Conservation (phyloP, 1,140 invertebrate species). For the Brachionus plicatilis region DNA sequence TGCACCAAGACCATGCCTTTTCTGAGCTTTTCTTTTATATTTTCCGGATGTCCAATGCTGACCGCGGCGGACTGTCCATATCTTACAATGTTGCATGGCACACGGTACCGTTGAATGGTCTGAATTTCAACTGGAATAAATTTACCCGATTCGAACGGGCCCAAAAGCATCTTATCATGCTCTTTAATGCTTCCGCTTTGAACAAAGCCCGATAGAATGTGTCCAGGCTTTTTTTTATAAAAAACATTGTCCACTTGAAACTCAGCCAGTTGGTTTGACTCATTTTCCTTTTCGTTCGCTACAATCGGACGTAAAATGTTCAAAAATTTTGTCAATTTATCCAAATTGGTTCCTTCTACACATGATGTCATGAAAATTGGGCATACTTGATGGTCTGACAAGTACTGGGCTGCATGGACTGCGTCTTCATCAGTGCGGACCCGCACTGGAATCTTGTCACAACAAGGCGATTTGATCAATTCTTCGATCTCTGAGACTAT, state of each 20-base stretch:
- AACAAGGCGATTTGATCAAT: slow-evolving; percentile 84
- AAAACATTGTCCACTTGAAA: slow-evolving; percentile 52
- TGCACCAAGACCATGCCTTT: slow-evolving; percentile 58
- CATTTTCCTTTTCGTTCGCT: slow-evolving; percentile 65
- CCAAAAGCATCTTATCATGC: slow-evolving; percentile 70
- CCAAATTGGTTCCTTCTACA: slow-evolving; percentile 73
- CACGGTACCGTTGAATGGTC: slow-evolving; percentile 81
- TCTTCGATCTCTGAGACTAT: slow-evolving; percentile 83
- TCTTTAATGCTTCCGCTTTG: slow-evolving; percentile 78
- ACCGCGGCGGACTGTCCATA: slow-evolving; percentile 85
- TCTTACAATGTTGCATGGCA: slow-evolving; percentile 74
- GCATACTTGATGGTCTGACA: slow-evolving; percentile 60
- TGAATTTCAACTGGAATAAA: slow-evolving; percentile 73
- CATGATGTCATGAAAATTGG: slow-evolving; percentile 92
- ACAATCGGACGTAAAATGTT: slow-evolving; percentile 67
- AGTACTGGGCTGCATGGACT: slow-evolving; percentile 85
- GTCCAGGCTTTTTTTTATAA: slow-evolving; percentile 45
- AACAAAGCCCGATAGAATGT: slow-evolving; percentile 75
- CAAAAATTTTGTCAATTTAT: slow-evolving; percentile 65
- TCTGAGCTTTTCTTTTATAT: slow-evolving; percentile 55
- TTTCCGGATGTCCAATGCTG: slow-evolving; percentile 64
- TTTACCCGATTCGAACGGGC: slow-evolving; percentile 74
- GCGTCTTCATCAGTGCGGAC: slow-evolving; percentile 91
- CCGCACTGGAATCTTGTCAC: slow-evolving; percentile 92
- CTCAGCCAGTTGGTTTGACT: slow-evolving; percentile 61